These are phyloP conservation scores for Leucosticte australis DNA, from an alignment of 2,113 vertebrate species.

Conservation along the genomic window DNA sequence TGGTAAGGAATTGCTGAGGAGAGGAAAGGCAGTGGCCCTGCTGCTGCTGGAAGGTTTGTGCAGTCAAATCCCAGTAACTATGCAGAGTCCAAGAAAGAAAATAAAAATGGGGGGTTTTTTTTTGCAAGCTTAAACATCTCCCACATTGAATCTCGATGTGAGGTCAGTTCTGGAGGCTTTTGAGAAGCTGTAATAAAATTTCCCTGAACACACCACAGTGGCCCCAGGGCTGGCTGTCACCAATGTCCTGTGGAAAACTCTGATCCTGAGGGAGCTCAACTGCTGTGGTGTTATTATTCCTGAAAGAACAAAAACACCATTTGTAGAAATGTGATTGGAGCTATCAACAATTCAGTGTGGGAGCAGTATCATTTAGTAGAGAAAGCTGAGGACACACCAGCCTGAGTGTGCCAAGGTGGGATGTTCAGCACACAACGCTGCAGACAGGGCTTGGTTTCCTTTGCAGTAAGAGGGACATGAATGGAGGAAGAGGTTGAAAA, in stretches of 20 bases:
- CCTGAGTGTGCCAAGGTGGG: accelerated
- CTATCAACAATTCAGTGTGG: neutral
- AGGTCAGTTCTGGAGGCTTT: neutral
- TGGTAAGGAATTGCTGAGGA: neutral
- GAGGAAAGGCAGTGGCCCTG: neutral
- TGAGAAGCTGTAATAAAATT: neutral
- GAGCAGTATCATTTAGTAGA: neutral
- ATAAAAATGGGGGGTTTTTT: accelerated
- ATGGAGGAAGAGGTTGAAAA: neutral
- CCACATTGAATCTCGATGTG: neutral
- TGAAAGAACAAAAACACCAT: neutral
- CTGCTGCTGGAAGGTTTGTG: neutral
- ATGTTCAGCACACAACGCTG: accelerated
- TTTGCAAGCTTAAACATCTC: neutral
- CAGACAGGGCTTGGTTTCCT: neutral
- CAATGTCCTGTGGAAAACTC: neutral
- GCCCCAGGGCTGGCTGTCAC: neutral
- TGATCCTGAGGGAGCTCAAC: neutral
- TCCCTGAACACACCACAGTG: neutral
- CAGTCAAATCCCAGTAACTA: neutral
- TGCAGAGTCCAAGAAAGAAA: neutral
- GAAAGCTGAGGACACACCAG: neutral
- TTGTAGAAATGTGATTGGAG: neutral
- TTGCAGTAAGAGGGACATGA: neutral
- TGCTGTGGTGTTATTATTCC: neutral